Base-by-base conservation (phyloP, 2,888 invertebrate genomes). In the Plemyria rubiginata region DNA sequence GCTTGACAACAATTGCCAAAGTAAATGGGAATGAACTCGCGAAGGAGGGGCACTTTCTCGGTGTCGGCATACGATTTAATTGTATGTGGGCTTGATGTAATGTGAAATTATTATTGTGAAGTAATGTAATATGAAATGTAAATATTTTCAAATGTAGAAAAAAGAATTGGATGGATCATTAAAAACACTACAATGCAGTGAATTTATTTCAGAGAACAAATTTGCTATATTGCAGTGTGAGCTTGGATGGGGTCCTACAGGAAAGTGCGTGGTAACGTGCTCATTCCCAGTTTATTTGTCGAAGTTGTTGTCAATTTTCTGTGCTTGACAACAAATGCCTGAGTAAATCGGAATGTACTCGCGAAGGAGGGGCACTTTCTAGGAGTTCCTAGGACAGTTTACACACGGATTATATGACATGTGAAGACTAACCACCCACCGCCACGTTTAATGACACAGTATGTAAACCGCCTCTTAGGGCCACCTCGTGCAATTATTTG, bases 221-320 rank as follows among this genome's bases (percentile, higher is more conserved):
- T 3, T 36, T 9, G 6, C 45, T 45, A 15, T 12, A 11, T 40
- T 38, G 22, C n/a, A 22, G 40, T 38, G 40, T 22, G n/a, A 52
- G 9, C 15, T 22, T 40, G 40, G 51, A 40, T 22, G 51, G 51
- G 16, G 51, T 12, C n/a, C 51, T 52, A 52, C 51, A 52, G 16
- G 51, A 32, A 52, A 16, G 51, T 40, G 51, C 51, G 22, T 22
- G 51, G 51, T 40, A 40, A 40, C 51, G 40, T 45, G 32, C 8
- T 9, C 0, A 45, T 52, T n/a, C 40, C 8, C 22, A 40, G 38
- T n/a, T 32, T 0, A 2, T 32, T 6, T 8, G 2, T 32, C 32
- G 4, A 3, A 8, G 32, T 7, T 22, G 22, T 22, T 22, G 22
- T 22, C 8, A 32, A 8, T 8, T 32, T 6, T 32, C 4, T 12